Conservation (phyloP, 2,888 invertebrate species). For the Monochamus alternatus region DNA sequence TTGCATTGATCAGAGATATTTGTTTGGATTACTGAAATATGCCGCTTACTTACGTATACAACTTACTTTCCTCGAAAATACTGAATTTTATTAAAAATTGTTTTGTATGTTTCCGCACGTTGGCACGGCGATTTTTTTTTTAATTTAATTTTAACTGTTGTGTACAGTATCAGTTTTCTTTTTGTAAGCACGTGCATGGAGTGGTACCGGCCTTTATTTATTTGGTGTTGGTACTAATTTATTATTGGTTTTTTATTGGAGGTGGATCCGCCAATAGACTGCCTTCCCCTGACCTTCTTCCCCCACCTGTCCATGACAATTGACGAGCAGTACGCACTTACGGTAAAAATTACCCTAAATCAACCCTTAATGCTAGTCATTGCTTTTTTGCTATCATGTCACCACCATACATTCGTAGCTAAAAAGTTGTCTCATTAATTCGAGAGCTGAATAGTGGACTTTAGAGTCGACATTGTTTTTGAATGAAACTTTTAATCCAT, state of each 20-base stretch:
- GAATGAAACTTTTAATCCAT: background rate
- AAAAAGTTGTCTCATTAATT: constrained; percentile 13
- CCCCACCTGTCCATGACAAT: constrained; percentile 70
- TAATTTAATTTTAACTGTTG: constrained; percentile 36
- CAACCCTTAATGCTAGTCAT: constrained; percentile 44
- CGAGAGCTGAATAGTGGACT: constrained; percentile 7
- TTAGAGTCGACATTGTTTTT: constrained; percentile 1
- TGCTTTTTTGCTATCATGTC: constrained; percentile 38
- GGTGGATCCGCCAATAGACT: constrained; percentile 74
- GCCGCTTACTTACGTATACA: too few species aligned
- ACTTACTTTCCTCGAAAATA: constrained; percentile 18
- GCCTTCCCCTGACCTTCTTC: constrained; percentile 73
- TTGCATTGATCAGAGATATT: background rate
- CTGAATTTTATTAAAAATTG: constrained; percentile 17
- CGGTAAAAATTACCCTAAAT: constrained; percentile 65
- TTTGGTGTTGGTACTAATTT: constrained; percentile 65
- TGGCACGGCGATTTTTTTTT: constrained; percentile 38
- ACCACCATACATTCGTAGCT: constrained; percentile 3
- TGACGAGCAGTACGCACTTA: constrained; percentile 71
- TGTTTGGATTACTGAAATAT: background rate
- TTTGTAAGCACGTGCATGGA: constrained; percentile 45
- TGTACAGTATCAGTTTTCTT: constrained; percentile 44
- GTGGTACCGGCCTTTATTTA: constrained; percentile 51
- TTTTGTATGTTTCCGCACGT: constrained; percentile 34
- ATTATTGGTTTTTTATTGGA: constrained; percentile 67